Conservation (phyloP, 2,113 vertebrate species). For the Myotis lucifugus region DNA sequence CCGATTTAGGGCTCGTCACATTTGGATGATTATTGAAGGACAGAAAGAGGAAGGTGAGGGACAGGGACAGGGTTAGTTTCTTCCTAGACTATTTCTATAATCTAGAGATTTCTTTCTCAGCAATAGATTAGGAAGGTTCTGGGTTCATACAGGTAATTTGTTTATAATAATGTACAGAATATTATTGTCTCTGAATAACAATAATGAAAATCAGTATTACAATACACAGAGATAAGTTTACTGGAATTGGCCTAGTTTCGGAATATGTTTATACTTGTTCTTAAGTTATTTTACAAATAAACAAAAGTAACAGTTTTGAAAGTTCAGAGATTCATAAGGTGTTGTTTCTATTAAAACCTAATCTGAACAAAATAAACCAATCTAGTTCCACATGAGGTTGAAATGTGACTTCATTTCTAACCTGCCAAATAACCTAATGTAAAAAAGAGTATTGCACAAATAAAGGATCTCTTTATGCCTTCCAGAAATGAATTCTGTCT, state of each 20-base stretch:
- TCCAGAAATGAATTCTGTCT: slow-evolving; percentile 29
- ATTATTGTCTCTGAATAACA: neutral
- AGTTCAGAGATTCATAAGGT: slow-evolving; percentile 18
- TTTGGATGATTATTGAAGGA: neutral
- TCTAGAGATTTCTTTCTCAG: neutral
- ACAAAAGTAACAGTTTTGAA: slow-evolving; percentile 49
- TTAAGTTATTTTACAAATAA: slow-evolving; percentile 50
- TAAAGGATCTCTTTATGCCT: slow-evolving; percentile 54
- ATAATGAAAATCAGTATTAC: neutral
- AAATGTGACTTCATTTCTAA: slow-evolving; percentile 69
- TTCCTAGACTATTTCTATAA: neutral
- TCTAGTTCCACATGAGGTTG: slow-evolving; percentile 28
- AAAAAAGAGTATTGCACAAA: slow-evolving; percentile 47
- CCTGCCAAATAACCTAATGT: slow-evolving; percentile 53
- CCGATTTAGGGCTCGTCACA: neutral
- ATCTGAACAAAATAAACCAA: slow-evolving; percentile 53
- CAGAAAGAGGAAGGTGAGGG: neutral
- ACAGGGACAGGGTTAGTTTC: neutral
- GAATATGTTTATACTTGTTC: neutral
- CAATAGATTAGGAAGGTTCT: neutral
- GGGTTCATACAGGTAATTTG: neutral
- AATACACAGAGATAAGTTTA: neutral
- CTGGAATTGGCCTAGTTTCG: slow-evolving; percentile 1
- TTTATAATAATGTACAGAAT: slow-evolving; percentile 1
- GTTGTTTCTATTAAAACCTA: slow-evolving; percentile 63